These are phyloP conservation scores for Linnaemya vulpina DNA, from an alignment of 2,888 invertebrate species.

Conservation along the genomic window DNA sequence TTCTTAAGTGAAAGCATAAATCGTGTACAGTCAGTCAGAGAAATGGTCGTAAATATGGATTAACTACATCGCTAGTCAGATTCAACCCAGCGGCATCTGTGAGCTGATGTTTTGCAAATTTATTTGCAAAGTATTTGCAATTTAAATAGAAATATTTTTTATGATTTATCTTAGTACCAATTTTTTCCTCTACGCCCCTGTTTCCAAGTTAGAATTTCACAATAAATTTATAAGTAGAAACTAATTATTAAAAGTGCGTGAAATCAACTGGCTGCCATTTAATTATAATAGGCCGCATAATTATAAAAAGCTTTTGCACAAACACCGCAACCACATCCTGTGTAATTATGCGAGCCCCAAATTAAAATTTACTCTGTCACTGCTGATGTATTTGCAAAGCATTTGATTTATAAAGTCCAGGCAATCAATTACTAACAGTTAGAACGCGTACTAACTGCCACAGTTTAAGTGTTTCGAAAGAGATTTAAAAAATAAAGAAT, in stretches of 20 bases:
- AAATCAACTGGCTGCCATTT: not conserved
- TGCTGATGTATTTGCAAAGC: not conserved
- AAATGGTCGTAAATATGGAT: too few relatives aligned
- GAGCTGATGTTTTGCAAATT: too few relatives aligned
- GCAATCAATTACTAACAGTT: constrained; percentile 2
- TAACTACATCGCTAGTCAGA: too few relatives aligned
- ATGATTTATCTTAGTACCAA: too few relatives aligned
- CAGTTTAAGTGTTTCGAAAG: not conserved
- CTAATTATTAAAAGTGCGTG: not conserved
- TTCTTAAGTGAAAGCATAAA: too few relatives aligned
- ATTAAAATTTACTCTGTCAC: not conserved
- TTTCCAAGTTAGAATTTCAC: not conserved
- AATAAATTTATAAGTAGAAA: not conserved
- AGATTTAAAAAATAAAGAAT: not conserved
- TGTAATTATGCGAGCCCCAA: not conserved
- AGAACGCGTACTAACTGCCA: constrained; percentile 20
- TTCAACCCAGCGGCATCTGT: too few relatives aligned
- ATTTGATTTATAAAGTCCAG: constrained; percentile 17
- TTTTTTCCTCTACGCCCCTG: not conserved
- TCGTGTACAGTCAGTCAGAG: too few relatives aligned
- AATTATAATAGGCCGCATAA: not conserved
- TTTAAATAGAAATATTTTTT: too few relatives aligned
- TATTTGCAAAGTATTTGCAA: too few relatives aligned
- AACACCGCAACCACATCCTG: not conserved
- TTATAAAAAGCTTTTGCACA: not conserved